A percentile compares a stretch with the other conserved stretches of the same genome.
Conservation (phyloP, 2,113 vertebrate genomes). For the Calonectris borealis region DNA sequence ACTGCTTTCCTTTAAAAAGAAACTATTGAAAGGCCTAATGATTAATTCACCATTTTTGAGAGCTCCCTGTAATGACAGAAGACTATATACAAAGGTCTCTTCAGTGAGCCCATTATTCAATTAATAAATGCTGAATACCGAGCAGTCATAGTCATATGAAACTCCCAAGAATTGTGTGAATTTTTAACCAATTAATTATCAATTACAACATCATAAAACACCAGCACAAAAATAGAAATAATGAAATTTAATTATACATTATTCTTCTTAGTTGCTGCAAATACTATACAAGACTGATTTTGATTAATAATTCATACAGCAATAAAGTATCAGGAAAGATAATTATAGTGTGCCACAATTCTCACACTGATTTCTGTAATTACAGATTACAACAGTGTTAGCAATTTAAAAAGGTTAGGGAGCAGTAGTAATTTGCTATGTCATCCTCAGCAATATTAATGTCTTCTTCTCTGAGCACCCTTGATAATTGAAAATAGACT, state of each 20-base stretch:
- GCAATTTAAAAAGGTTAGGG: conserved; percentile 85
- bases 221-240: conserved; percentile 82
- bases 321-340: conserved; percentile 84
- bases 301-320: conserved; percentile 88
- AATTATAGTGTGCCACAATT: conserved; percentile 84
- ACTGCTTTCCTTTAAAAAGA: conserved; percentile 68
- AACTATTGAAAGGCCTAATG: conserved; percentile 73
- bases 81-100: conserved; percentile 67
- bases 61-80: conserved; percentile 61
- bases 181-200: conserved; percentile 85
- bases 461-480: conserved; percentile 70
- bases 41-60: conserved; percentile 76
- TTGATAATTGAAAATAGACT: conserved; percentile 77
- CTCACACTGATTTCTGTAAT: conserved; percentile 86
- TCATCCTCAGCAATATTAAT: conserved; percentile 79
- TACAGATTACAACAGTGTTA: conserved; percentile 85
- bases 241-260: conserved; percentile 85
- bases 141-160: conserved; percentile 75
- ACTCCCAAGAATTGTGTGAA: conserved; percentile 71
- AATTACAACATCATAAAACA: conserved; percentile 85
- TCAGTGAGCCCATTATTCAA: conserved; percentile 73
- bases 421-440: conserved; percentile 81
- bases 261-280: conserved; percentile 81
- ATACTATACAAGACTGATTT: conserved; percentile 85
- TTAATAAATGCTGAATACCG: conserved; percentile 74